Base-by-base conservation (phyloP, 2,113 vertebrate species). In the Dipodomys stephensi region DNA sequence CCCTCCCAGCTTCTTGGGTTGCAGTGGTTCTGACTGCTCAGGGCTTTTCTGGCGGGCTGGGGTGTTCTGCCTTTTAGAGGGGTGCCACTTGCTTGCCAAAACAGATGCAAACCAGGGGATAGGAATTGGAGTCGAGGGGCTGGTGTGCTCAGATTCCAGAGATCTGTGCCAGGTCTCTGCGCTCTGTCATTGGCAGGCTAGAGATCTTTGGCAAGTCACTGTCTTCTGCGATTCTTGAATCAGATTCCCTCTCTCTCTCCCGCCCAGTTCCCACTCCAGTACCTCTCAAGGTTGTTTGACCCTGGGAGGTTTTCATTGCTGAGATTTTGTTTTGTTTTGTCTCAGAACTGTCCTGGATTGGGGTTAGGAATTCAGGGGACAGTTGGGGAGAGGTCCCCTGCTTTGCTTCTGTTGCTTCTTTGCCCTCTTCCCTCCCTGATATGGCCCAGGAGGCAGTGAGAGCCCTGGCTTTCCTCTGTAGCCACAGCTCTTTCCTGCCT, bases 21-120 rank as follows among this genome's bases (percentile, higher is more conserved):
- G 57, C 39, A 30, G n/a, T 49, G 0, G 0, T 25, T 68, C 82
- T 80, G 18, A 82, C 4, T 1, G 71, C 73, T 49, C 77, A 0
- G 93, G 97, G 80, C 96, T 86, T 69, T 39, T 74, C 73, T 95
- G 96, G 95, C 96, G 96, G 95, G 90, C 96, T 80, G 85, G 88
- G 97, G 98, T 98, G 98, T 97, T 72, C 80, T 94, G 98, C 98
- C 98, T 98, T 98, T 98, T 97, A 98, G 98, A 98, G 97, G 98
- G 98, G 98, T 97, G 98, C 98, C 84, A 19, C 92, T 90, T 46
- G 16, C 79, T 11, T 35, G 82, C 62, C 0, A 11, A 92, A 92
- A 98, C 98, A 98, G 98, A 97, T 62, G 98, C 98, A 98, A 98
- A 98, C 96, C 98, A 98, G 98, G 98, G 98, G 98, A 98, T 98